Percentiles rank a stretch among this genome's conserved stretches.
These are phyloP conservation scores for Neoaliturus tenellus DNA, from an alignment of 2,888 invertebrate genomes.

Conservation along the genomic window DNA sequence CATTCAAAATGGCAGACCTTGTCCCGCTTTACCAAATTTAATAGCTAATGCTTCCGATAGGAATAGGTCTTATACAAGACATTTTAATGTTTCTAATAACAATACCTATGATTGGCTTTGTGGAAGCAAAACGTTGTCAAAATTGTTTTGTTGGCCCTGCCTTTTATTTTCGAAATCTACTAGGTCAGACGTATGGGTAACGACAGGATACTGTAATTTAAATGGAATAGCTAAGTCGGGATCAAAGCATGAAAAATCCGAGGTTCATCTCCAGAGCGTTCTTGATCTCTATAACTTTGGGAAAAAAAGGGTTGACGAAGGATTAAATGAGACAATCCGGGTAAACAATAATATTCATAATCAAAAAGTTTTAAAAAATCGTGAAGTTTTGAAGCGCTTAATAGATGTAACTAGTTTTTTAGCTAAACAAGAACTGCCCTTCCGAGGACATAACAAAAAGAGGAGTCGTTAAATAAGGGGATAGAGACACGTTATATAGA, in stretches of 20 bases:
- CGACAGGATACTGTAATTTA: slow-evolving; percentile 24
- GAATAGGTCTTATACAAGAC: too few species aligned
- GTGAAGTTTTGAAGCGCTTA: slow-evolving; percentile 64
- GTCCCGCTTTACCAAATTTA: too few species aligned
- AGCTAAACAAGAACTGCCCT: too few species aligned
- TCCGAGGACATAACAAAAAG: too few species aligned
- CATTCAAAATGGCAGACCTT: too few species aligned
- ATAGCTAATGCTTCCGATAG: too few species aligned
- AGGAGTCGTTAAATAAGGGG: slow-evolving; percentile 62
- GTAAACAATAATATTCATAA: slow-evolving; percentile 60
- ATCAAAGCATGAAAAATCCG: slow-evolving; percentile 26
- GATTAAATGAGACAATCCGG: slow-evolving; percentile 15
- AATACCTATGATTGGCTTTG: too few species aligned
- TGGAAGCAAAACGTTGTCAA: too few species aligned
- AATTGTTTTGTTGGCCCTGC: too few species aligned
- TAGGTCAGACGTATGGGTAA: background rate
- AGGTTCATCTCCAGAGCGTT: slow-evolving; percentile 34
- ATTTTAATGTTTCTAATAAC: too few species aligned
- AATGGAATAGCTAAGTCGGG: background rate
- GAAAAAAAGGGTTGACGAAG: slow-evolving; percentile 39
- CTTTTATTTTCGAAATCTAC: too few species aligned
- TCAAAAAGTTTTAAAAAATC: slow-evolving; percentile 64
- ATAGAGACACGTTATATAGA: slow-evolving; percentile 66
- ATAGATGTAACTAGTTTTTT: too few species aligned
- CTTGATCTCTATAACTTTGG: slow-evolving; percentile 36